These are phyloP conservation scores for Agonopterix alstromeriana DNA, from an alignment of 2,888 invertebrate species.

Conservation along the genomic window DNA sequence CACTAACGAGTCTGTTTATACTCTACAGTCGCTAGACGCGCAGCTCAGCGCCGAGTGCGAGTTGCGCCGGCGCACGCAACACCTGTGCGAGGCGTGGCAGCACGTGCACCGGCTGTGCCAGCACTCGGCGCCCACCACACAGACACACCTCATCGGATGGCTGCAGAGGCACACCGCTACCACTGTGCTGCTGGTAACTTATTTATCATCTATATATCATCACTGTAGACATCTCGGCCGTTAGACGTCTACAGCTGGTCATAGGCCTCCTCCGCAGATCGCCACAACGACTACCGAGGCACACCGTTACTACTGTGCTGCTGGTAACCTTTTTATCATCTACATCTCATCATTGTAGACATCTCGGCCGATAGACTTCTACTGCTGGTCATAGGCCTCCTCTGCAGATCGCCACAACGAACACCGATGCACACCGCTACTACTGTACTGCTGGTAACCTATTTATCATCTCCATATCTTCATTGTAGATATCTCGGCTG, in stretches of 20 bases:
- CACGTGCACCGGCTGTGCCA: constrained; percentile 53
- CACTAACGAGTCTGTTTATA: too few relatives aligned
- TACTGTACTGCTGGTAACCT: constrained; percentile 41
- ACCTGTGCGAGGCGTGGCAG: constrained; percentile 57
- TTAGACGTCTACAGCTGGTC: neutral
- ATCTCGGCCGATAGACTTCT: neutral
- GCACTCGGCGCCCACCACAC: constrained; percentile 54
- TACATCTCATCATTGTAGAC: neutral
- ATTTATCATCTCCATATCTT: too few relatives aligned
- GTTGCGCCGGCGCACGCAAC: constrained; percentile 41
- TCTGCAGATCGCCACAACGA: constrained; percentile 23
- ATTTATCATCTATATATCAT: too few relatives aligned
- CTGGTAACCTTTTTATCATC: constrained; percentile 24
- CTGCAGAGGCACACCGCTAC: constrained; percentile 57
- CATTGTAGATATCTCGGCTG: neutral
- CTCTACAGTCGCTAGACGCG: constrained; percentile 46
- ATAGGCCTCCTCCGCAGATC: too few relatives aligned
- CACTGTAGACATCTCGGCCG: neutral
- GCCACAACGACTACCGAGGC: constrained; percentile 55
- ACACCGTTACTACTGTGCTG: constrained; percentile 51
- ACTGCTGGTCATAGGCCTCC: too few relatives aligned
- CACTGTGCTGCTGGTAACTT: constrained; percentile 41
- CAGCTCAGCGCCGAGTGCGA: constrained; percentile 41
- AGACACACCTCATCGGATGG: constrained; percentile 51
- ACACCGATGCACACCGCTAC: constrained; percentile 56